These are phyloP conservation scores for Temnothorax rugatulus DNA, from an alignment of 2,888 invertebrate genomes.

Conservation along the genomic window DNA sequence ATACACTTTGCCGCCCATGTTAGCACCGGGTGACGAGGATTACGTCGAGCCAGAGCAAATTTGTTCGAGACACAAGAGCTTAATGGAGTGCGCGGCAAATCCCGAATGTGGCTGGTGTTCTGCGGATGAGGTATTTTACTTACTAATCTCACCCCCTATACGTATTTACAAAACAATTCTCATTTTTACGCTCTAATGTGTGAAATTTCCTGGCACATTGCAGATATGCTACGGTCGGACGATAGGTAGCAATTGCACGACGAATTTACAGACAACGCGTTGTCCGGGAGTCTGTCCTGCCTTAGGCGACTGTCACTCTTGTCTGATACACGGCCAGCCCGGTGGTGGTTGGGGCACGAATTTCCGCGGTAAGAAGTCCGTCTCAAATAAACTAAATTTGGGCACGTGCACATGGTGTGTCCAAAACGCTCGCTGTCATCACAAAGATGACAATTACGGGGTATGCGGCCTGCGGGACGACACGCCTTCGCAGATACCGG, in stretches of 20 bases:
- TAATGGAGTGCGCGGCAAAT: slow-evolving; percentile 94
- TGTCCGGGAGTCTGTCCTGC: slow-evolving; percentile 97
- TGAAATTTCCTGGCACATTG: slow-evolving; percentile 47
- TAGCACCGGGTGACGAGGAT: slow-evolving; percentile 90
- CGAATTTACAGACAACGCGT: slow-evolving; percentile 94
- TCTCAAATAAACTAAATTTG: slow-evolving; percentile 92
- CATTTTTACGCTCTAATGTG: neutral
- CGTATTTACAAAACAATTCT: neutral
- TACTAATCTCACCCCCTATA: neutral
- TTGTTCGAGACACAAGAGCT: slow-evolving; percentile 91
- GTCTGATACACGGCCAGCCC: slow-evolving; percentile 93
- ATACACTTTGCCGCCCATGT: slow-evolving; percentile 94
- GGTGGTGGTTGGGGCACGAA: slow-evolving; percentile 86
- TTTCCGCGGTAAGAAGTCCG: slow-evolving; percentile 87
- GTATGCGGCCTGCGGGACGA: slow-evolving; percentile 93
- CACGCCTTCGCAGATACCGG: slow-evolving; percentile 93
- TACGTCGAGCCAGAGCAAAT: slow-evolving; percentile 91
- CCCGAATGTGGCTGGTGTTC: slow-evolving; percentile 98
- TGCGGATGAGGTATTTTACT: slow-evolving; percentile 88
- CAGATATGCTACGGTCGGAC: slow-evolving; percentile 92
- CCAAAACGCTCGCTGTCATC: slow-evolving; percentile 96
- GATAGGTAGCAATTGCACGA: slow-evolving; percentile 95
- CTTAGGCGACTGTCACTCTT: slow-evolving; percentile 95
- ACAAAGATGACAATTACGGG: slow-evolving; percentile 94
- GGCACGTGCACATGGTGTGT: slow-evolving; percentile 97